Conservation (phyloP, 2,797 vertebrate species). For the Poeciliopsis paucimaculata region DNA sequence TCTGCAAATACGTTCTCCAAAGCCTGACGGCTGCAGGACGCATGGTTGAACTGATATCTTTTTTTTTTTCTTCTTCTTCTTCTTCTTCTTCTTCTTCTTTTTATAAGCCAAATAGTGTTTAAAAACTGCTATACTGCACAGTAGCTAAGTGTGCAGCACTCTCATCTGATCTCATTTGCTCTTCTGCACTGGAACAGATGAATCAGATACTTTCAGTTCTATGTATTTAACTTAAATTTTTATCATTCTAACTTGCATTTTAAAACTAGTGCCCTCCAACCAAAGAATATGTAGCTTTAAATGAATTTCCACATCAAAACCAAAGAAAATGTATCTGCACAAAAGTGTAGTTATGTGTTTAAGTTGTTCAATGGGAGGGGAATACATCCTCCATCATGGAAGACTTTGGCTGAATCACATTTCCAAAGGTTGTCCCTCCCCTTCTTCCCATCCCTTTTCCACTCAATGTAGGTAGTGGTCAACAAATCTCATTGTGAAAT, state of each 20-base stretch:
- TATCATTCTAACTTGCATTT: conserved; percentile 34
- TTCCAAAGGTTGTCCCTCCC: neutral
- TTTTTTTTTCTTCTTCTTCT: neutral
- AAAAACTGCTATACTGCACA: conserved; percentile 21
- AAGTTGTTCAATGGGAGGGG: conserved; percentile 24
- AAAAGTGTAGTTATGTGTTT: conserved; percentile 21
- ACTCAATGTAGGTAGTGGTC: neutral
- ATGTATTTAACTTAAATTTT: conserved; percentile 34
- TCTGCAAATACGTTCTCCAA: conserved; percentile 92
- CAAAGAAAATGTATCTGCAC: conserved; percentile 57
- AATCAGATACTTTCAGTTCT: conserved; percentile 43
- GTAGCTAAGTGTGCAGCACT: conserved; percentile 48
- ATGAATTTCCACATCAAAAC: conserved; percentile 44
- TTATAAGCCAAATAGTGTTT: conserved; percentile 24
- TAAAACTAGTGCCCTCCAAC: conserved; percentile 38
- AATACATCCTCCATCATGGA: neutral
- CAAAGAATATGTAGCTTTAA: conserved; percentile 65
- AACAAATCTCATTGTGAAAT: neutral
- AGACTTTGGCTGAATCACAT: conserved; percentile 5
- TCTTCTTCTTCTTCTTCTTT: neutral
- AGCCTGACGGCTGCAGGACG: conserved; percentile 81
- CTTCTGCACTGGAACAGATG: conserved; percentile 47
- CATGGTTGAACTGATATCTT: conserved; percentile 8
- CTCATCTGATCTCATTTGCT: conserved; percentile 57
- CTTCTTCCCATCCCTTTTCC: neutral